These are phyloP conservation scores for Gavia stellata DNA, from an alignment of 2,113 vertebrate species.

Conservation along the genomic window DNA sequence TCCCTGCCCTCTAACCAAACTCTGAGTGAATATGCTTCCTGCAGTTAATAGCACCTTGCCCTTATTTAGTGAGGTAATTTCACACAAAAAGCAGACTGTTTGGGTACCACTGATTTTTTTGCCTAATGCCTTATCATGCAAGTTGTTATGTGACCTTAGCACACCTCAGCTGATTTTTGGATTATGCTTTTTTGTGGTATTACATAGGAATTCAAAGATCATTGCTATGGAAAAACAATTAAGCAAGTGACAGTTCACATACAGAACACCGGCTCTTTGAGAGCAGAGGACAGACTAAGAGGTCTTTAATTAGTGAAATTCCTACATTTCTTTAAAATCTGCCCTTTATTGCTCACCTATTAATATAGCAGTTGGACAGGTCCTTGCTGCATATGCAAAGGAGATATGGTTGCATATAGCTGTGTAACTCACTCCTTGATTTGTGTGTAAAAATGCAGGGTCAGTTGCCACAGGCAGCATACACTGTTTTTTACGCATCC, in stretches of 20 bases:
- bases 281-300: not conserved
- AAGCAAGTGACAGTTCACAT: not conserved
- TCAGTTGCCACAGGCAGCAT: not conserved
- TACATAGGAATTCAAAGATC: not conserved
- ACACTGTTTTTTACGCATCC: not conserved
- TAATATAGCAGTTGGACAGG: not conserved
- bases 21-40: not conserved
- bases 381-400: not conserved
- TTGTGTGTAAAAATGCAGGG: not conserved
- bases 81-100: not conserved
- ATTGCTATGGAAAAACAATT: not conserved
- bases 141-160: not conserved
- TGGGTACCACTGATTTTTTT: not conserved
- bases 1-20: not conserved
- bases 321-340: not conserved
- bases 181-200: not conserved
- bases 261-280: not conserved
- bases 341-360: not conserved
- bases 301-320: not conserved
- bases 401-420: not conserved
- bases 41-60: not conserved
- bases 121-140: not conserved
- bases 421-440: not conserved
- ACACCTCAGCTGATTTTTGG: not conserved
- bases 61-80: not conserved